phyloP scores from a whole-genome alignment of 1,140 invertebrate genomes.

The Dendrolimus punctatus region DNA sequence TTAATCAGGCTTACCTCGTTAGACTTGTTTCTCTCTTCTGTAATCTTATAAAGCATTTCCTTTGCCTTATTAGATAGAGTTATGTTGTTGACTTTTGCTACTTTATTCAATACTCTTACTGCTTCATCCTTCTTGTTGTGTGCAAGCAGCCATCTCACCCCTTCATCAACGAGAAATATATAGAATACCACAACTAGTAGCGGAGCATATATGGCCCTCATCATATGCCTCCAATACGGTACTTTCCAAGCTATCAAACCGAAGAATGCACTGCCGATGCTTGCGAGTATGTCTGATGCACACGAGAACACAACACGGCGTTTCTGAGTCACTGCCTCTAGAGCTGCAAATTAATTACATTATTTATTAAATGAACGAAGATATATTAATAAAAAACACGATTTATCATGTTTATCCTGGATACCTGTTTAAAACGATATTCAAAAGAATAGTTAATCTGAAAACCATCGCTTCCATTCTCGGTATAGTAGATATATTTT shows the following conservation, averaged over 20 bases:
- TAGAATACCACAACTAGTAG: slow-evolving; percentile 77
- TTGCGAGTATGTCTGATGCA: slow-evolving; percentile 43
- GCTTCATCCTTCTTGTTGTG: slow-evolving; percentile 79
- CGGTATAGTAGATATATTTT: too few relatives aligned
- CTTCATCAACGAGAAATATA: slow-evolving; percentile 77
- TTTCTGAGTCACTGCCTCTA: slow-evolving; percentile 56
- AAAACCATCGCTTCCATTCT: too few relatives aligned
- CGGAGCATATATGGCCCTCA: slow-evolving; percentile 78
- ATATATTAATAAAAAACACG: not conserved
- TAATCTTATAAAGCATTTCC: slow-evolving; percentile 52
- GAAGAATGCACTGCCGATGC: slow-evolving; percentile 78
- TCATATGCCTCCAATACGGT: slow-evolving; percentile 79
- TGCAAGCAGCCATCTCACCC: slow-evolving; percentile 82
- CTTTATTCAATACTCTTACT: slow-evolving; percentile 74
- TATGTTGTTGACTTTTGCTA: slow-evolving; percentile 80
- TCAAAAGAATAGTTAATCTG: too few relatives aligned
- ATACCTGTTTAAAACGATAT: too few relatives aligned
- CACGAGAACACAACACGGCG: slow-evolving; percentile 53
- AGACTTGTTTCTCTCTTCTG: slow-evolving; percentile 29
- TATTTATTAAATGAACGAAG: not conserved
- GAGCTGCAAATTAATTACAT: slow-evolving; percentile 34
- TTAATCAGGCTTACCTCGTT: slow-evolving; percentile 24
- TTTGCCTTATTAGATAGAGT: slow-evolving; percentile 72
- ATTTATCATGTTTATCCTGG: too few relatives aligned
- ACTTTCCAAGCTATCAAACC: slow-evolving; percentile 81